Percentiles rank a stretch among this genome's conserved stretches.
phyloP scores from a whole-genome alignment of 2,113 vertebrate species.

The Crotalus horridus region DNA sequence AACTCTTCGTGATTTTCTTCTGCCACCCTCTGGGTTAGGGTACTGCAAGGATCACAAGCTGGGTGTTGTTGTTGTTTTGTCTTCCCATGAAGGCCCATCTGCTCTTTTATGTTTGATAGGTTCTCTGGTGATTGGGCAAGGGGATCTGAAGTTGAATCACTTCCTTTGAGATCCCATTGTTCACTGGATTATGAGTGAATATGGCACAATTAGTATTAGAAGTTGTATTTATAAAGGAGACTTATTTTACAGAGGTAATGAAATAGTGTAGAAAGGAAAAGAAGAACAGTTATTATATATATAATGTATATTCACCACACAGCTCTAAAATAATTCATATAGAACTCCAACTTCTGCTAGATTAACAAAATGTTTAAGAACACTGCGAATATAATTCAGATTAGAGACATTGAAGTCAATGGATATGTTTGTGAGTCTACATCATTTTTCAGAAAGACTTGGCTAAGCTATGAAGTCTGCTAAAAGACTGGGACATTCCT shows the following conservation, averaged over 20 bases:
- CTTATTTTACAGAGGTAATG: not conserved
- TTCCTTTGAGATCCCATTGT: not conserved
- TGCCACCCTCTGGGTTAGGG: not conserved
- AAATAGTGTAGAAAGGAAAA: not conserved
- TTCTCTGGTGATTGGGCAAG: not conserved
- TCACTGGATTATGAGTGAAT: not conserved
- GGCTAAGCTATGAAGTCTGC: not conserved
- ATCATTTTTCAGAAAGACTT: conserved; percentile 30
- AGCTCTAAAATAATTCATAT: not conserved
- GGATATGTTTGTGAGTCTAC: conserved; percentile 12
- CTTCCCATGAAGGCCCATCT: not conserved
- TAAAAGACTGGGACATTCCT: conserved; percentile 36
- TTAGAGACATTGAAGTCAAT: not conserved
- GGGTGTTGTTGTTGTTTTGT: not conserved
- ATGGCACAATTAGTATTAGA: not conserved
- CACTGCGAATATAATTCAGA: conserved; percentile 11
- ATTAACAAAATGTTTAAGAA: conserved; percentile 17
- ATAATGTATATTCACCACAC: not conserved
- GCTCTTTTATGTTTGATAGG: not conserved
- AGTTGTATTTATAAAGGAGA: not conserved
- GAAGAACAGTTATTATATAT: not conserved
- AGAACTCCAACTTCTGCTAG: not conserved
- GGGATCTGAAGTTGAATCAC: not conserved
- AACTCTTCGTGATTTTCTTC: not conserved
- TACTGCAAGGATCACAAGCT: not conserved